phyloP scores from a whole-genome alignment of 1,140 invertebrate genomes.

The Cyclina sinensis region DNA sequence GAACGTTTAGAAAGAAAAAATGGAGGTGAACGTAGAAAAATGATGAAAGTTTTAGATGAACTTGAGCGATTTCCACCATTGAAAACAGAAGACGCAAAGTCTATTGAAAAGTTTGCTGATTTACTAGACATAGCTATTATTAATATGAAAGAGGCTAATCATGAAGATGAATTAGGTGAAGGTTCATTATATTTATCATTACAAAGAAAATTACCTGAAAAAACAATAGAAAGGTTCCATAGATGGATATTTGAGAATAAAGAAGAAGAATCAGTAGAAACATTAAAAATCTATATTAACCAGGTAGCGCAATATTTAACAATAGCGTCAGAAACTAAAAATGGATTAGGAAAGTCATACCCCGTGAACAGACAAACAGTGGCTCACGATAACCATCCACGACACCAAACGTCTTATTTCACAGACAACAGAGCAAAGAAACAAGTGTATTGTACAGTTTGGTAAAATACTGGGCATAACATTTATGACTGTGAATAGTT shows the following conservation, averaged over 20 bases:
- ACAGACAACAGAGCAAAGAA: not conserved
- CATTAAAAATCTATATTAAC: slow-evolving; percentile 15
- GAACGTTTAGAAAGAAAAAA: not conserved
- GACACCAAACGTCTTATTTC: too few relatives aligned
- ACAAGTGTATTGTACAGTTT: not conserved
- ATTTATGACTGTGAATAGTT: slow-evolving; percentile 27
- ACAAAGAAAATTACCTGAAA: slow-evolving; percentile 14
- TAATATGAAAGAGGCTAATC: slow-evolving; percentile 4
- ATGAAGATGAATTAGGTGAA: not conserved
- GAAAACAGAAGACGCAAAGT: not conserved
- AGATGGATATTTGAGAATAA: not conserved
- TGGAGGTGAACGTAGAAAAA: not conserved
- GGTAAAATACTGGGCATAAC: too few relatives aligned
- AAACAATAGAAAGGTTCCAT: not conserved
- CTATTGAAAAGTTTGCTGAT: slow-evolving; percentile 29
- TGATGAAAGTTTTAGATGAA: not conserved
- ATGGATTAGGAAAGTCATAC: not conserved
- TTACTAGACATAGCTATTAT: slow-evolving; percentile 19
- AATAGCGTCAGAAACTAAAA: slow-evolving; percentile 32
- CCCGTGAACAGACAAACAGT: not conserved
- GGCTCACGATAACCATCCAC: too few relatives aligned
- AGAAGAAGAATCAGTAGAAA: slow-evolving; percentile 8
- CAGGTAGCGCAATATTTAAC: not conserved
- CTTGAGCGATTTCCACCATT: not conserved
- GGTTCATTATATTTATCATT: slow-evolving; percentile 31